These are phyloP conservation scores for Ooceraea biroi DNA, from an alignment of 1,140 invertebrate genomes.

Conservation along the genomic window DNA sequence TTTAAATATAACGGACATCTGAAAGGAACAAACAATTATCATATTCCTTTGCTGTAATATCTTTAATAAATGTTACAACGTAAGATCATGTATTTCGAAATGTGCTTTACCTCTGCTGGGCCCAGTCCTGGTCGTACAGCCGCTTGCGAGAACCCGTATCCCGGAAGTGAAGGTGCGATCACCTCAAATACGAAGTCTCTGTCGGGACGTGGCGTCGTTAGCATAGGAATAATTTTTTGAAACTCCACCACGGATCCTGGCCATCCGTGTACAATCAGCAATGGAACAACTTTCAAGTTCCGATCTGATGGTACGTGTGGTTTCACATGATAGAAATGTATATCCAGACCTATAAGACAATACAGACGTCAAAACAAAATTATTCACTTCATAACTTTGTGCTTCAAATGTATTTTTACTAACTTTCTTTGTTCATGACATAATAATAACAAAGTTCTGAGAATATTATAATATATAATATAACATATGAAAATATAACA, in stretches of 20 bases:
- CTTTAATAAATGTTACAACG: not conserved
- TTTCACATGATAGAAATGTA: slow-evolving; percentile 89
- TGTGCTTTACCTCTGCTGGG: slow-evolving; percentile 72
- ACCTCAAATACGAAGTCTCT: slow-evolving; percentile 92
- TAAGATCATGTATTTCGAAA: too few species aligned
- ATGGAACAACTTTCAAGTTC: slow-evolving; percentile 87
- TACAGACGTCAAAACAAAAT: too few species aligned
- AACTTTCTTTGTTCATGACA: too few species aligned
- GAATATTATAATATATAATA: too few species aligned
- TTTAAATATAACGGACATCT: slow-evolving; percentile 90
- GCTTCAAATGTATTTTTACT: too few species aligned
- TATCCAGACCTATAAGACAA: slow-evolving; percentile 88
- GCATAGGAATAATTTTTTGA: slow-evolving; percentile 91
- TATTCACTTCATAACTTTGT: too few species aligned
- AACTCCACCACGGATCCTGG: slow-evolving; percentile 96
- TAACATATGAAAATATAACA: too few species aligned
- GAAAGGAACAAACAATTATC: slow-evolving; percentile 65
- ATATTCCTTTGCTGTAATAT: not conserved
- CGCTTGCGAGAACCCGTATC: slow-evolving; percentile 91
- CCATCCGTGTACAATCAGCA: slow-evolving; percentile 95
- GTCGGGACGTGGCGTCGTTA: slow-evolving; percentile 87
- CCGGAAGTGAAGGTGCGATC: slow-evolving; percentile 91
- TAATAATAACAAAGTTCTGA: too few species aligned
- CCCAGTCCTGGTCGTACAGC: slow-evolving; percentile 80
- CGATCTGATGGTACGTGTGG: slow-evolving; percentile 83